A percentile compares a stretch with the other conserved stretches of the same genome.
These are phyloP conservation scores for Dysidea cf. avara DNA, from an alignment of 37 sponge, comb jelly and placozoan genomes.

Conservation along the genomic window DNA sequence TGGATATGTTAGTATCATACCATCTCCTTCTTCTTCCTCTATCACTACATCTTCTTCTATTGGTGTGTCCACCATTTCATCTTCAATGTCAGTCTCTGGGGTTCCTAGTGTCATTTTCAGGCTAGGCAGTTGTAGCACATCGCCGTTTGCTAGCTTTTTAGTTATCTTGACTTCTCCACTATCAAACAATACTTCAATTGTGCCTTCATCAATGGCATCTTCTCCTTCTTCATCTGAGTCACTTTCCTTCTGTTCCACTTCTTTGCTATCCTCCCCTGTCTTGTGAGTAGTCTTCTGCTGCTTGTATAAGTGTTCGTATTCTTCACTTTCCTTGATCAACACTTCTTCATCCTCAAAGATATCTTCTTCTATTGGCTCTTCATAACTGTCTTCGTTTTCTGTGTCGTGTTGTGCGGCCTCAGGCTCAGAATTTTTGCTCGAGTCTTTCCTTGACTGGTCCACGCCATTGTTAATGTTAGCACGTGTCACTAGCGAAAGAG, in stretches of 20 bases:
- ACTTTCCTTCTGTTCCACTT: slow-evolving; percentile 12
- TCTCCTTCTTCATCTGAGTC: background rate
- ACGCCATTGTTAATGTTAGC: no score
- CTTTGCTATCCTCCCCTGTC: background rate
- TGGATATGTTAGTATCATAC: background rate
- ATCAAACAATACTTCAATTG: background rate
- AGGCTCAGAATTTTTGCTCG: no score
- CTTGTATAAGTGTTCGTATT: no score
- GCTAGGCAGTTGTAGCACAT: background rate
- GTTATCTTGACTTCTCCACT: background rate
- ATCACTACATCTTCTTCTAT: background rate
- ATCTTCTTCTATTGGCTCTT: no score
- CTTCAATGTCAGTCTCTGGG: background rate
- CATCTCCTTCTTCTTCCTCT: slow-evolving; percentile 27
- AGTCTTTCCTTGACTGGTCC: no score
- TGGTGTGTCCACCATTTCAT: background rate
- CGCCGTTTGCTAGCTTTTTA: background rate
- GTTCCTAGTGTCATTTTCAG: background rate
- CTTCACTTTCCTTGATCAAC: no score
- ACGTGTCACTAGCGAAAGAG: no score
- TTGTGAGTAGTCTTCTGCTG: background rate
- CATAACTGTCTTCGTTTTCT: no score
- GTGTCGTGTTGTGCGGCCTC: no score
- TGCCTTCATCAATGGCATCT: background rate
- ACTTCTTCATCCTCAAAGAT: no score